A percentile compares a stretch with the other conserved stretches of the same genome.
Evolutionary conservation across 2,888 invertebrate species (phyloP).

Genomic region (Pasiphila rectangulata): DNA sequence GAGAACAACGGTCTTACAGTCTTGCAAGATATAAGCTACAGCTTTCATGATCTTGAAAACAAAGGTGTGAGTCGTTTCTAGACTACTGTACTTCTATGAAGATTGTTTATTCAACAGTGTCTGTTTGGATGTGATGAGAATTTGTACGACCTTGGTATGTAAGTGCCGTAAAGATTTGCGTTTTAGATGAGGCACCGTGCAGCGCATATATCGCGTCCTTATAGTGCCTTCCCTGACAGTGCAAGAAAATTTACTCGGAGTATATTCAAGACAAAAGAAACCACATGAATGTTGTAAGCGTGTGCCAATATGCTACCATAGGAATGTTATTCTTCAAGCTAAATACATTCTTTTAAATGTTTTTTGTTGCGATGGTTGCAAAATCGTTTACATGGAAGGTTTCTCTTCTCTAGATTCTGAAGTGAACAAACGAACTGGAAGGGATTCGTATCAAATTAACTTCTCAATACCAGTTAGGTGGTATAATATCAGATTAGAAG

Average conservation of each 20-base stretch:
- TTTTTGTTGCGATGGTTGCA: no score
- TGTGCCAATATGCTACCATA: constrained; percentile 10
- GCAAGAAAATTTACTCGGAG: constrained; percentile 11
- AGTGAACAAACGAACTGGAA: no score
- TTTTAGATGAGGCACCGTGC: constrained; percentile 21
- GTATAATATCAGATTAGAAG: no score
- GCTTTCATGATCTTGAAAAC: constrained; percentile 8
- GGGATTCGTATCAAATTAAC: no score
- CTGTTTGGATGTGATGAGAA: no score
- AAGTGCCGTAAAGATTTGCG: constrained; percentile 18
- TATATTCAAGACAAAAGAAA: constrained; percentile 14
- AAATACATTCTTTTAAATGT: no score
- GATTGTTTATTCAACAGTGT: no score
- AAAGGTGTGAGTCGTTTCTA: not conserved
- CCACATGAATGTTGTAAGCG: constrained; percentile 5
- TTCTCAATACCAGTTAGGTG: no score
- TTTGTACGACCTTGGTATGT: constrained; percentile 19
- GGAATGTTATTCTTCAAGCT: not conserved
- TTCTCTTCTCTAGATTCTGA: no score
- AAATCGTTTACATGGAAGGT: no score
- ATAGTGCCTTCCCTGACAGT: constrained; percentile 8
- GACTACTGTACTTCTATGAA: no score
- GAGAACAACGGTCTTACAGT: constrained; percentile 10
- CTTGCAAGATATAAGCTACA: constrained; percentile 3
- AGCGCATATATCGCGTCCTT: constrained; percentile 14